Base-by-base conservation (phyloP, 2,888 invertebrate species). In the Chaetogeoica ovagalla region DNA sequence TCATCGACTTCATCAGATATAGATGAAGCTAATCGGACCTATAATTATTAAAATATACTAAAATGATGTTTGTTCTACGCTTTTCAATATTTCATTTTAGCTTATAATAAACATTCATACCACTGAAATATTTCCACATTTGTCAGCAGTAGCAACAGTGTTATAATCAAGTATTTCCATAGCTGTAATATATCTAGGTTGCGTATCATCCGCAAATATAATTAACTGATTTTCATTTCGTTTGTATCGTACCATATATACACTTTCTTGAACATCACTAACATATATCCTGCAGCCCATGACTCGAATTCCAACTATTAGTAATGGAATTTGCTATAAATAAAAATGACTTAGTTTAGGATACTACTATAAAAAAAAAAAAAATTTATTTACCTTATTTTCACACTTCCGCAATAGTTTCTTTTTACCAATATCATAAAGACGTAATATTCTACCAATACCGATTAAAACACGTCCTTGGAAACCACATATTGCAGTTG, bases 1-100 rank as follows among this genome's bases (percentile, higher is more conserved):
- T 99, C 99, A 86, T 99, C 98, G 0, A 99, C 97, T 86, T 99
- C 98, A 87, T 99, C 99, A 43, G 94, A 94, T 2, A 97, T 93
- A 81, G 95, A 95, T 76, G 93, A 91, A 0, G 98, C 96, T 79
- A 98, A 86, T 66, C 97, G 90, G 85, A 90, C 87, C 90, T 90
- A 83, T 84, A 71, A 81, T 77, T 68, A n/a, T 60, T 43, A 68
- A 66, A 69, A 66, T 21, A 69, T 60, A 30, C 39, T 23, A 59
- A 57, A n/a, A 37, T 71, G 8, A 52, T 23, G 15, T 63, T 21
- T 70, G 30, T 17, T 43, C 11, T 23, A 19, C 21, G 13, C 21
- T 23, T 68, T 48, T 23, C 15, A 21, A 65, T 11, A 8, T 48
- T 21, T 48, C 8, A 43, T 15, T 17, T 19, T 48, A 1, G 5